Base-by-base conservation (phyloP, 2,113 vertebrate species). In the Scolopax mira region DNA sequence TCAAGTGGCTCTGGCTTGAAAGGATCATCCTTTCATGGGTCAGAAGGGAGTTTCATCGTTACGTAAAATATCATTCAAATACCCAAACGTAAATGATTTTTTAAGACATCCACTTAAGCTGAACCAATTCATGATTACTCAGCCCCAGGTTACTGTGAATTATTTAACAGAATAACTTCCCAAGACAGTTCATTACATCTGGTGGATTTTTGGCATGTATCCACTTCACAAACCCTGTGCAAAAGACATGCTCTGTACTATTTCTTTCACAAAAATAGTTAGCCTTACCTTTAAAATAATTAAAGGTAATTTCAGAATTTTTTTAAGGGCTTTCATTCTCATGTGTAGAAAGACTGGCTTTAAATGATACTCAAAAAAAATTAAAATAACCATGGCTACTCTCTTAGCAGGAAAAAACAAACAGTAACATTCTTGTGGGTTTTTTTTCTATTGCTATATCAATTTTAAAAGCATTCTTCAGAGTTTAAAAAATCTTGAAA, bases 121-220 rank as follows among this genome's bases (percentile, higher is more conserved):
- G 73, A 87, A 89, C 61, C 77, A 44, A 75, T 89, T 91, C 22
- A 61, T 79, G 88, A 93, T 69, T 79, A 89, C 39, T 75, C 48
- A 77, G 74, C 94, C 82, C 77, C 79, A 72, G 79, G 88, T 90
- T 86, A 67, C 51, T 18, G n/a, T 85, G 62, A 93, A 85, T 88
- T 90, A 83, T 93, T 94, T 67, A 88, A 61, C 21, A 61, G 28
- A 57, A 5, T 57, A 89, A 72, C 58, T 94, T 95, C 58, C 62
- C 81, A 49, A 85, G 57, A 69, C 84, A 89, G 70, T 65, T 89
- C 66, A 52, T 79, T 93, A 60, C 39, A 55, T 66, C 46, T 89
- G 42, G 55, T 73, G 62, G 23, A 83, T 85, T 91, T 89, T 80
- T 91, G 91, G 58, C 64, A 12, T 5, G 18, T 37, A 33, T 66